Conservation (phyloP, 2,888 invertebrate genomes). For the Cabera pusaria region DNA sequence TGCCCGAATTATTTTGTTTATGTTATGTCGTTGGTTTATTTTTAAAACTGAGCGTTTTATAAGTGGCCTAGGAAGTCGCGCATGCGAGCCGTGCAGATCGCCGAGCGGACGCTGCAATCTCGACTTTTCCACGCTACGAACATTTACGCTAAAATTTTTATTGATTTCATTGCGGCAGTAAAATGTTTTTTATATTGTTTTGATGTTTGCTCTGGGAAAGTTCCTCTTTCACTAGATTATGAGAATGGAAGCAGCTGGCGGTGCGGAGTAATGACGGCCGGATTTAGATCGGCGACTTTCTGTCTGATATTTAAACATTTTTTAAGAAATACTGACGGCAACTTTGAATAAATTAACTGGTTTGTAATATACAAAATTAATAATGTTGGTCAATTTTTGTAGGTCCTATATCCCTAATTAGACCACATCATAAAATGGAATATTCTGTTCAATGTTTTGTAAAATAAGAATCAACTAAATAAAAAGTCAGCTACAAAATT, state of each 20-base stretch:
- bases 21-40: conserved; percentile 67
- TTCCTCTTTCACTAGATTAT: conserved; percentile 37
- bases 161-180: conserved; percentile 41
- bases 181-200: conserved; percentile 42
- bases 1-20: conserved; percentile 54
- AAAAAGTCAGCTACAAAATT: no score
- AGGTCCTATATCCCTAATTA: no score
- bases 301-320: conserved; percentile 19
- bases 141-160: conserved; percentile 41
- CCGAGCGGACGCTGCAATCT: conserved; percentile 44
- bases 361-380: no score
- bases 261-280: conserved; percentile 10
- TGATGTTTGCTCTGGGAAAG: conserved; percentile 41
- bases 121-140: conserved; percentile 46
- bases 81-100: conserved; percentile 53
- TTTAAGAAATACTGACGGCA: conserved; percentile 8
- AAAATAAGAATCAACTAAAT: no score
- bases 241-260: conserved; percentile 21
- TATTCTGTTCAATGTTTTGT: no score
- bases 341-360: no score
- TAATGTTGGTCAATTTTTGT: no score
- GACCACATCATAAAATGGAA: no score
- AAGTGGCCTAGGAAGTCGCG: conserved; percentile 72
- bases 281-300: conserved; percentile 22
- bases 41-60: conserved; percentile 73